Evolutionary conservation across 2,797 vertebrate genomes (phyloP), one percentile per base, ranked within the genome.

Genomic region (Garrulus glandarius): DNA sequence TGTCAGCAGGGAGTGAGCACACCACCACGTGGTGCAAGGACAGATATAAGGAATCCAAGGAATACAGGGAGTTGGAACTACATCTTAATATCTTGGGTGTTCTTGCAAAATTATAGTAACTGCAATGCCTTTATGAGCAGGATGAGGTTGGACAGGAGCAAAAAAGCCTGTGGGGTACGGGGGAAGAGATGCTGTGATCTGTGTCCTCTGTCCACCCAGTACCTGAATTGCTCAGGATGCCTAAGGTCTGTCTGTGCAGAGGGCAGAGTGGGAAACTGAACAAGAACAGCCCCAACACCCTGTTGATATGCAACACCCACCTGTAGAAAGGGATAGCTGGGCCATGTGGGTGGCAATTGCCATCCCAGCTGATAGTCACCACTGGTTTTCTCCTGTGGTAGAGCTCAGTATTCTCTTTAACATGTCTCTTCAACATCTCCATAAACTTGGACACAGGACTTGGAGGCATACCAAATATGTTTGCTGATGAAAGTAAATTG

Each of bases 241-340:
- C 64, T 7, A 8, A 85, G 21, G 15, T 65, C 63, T 0, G 1
- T 11, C 27, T 5, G 1, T 52, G 57, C 1, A 0, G 36, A 52
- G 8, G n/a, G 9, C 39, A 84, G 60, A 63, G 55, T 26, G 46
- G n/a, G 60, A 81, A 90, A 75, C 5, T 36, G 29, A 22, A 20
- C 19, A 49, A 59, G 37, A 67, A 32, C 17, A 78, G 36, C 7
- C 6, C 17, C 76, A 78, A 39, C 32, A 80, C 6, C 15, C 13
- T 1, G 1, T 13, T 49, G 63, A 29, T 34, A 59, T 10, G 12
- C 0, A 10, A 11, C 30, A 43, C 4, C 11, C 22, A 34, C 18
- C 27, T 71, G 15, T 22, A 56, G 69, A 57, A 91, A 81, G 37
- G 34, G 10, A 1, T 10, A 23, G 10, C 22, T 56, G 37, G 26